Percentiles rank a stretch among this genome's conserved stretches.
Evolutionary conservation across 2,888 invertebrate genomes (phyloP).

Genomic region (Matsumyia berberina): DNA sequence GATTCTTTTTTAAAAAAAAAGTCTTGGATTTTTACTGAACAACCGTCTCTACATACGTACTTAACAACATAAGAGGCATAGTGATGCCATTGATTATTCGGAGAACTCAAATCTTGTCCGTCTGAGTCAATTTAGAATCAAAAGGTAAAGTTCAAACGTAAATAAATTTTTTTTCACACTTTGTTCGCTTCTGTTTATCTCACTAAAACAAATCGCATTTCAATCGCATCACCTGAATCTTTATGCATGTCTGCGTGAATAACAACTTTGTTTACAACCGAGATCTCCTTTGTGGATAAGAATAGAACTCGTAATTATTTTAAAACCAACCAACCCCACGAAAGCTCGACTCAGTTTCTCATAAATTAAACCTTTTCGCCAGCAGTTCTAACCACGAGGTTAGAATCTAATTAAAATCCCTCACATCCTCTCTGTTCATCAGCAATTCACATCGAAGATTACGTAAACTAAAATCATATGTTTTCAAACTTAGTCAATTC

Average conservation of each 20-base stretch:
- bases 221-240: conserved; percentile 9
- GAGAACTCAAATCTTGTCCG: too few species aligned
- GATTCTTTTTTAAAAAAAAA: too few species aligned
- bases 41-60: too few species aligned
- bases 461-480: conserved; percentile 10
- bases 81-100: too few species aligned
- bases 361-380: conserved; percentile 46
- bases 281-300: conserved; percentile 20
- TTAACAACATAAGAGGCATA: too few species aligned
- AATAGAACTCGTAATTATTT: conserved; percentile 10
- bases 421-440: not conserved
- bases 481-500: not conserved
- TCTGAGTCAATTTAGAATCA: too few species aligned
- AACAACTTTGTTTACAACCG: conserved; percentile 27
- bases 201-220: conserved; percentile 6
- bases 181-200: not conserved
- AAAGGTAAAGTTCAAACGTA: too few species aligned
- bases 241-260: conserved; percentile 8
- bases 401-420: conserved; percentile 29
- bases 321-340: conserved; percentile 5
- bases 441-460: not conserved
- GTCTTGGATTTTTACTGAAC: too few species aligned
- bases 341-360: conserved; percentile 21
- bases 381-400: not conserved
- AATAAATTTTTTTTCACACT: not conserved